phyloP scores from a whole-genome alignment of 2,888 invertebrate species.

The Sphaeridia pumilis region DNA sequence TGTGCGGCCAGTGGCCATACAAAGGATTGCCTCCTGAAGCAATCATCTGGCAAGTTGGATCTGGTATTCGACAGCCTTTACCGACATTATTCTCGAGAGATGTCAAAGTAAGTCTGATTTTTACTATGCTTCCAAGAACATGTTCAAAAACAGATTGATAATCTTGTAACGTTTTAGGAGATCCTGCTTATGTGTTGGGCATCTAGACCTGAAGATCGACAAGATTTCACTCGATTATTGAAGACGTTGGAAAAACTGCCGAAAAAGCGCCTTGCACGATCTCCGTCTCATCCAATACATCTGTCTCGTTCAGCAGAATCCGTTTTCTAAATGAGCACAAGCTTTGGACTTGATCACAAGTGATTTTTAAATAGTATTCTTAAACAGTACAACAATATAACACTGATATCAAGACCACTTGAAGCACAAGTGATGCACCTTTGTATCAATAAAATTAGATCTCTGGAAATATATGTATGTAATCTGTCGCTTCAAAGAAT shows the following conservation, averaged over 20 bases:
- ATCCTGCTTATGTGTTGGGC: constrained; percentile 96
- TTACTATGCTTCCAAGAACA: too few relatives aligned
- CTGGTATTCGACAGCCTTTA: constrained; percentile 89
- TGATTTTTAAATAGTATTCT: too few relatives aligned
- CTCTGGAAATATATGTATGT: neutral
- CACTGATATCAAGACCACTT: too few relatives aligned
- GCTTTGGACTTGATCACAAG: too few relatives aligned
- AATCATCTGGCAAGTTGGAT: constrained; percentile 95
- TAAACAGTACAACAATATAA: too few relatives aligned
- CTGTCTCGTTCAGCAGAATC: constrained; percentile 71
- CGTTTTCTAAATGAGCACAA: constrained; percentile 3
- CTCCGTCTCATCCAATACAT: constrained; percentile 96
- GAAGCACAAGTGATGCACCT: neutral
- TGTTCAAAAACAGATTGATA: too few relatives aligned
- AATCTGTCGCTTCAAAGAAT: too few relatives aligned
- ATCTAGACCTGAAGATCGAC: constrained; percentile 69
- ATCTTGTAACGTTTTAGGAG: constrained; percentile 68
- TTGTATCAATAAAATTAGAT: constrained; percentile 1
- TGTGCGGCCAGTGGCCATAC: constrained; percentile 94
- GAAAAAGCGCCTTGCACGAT: constrained; percentile 86
- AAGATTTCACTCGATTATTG: constrained; percentile 77
- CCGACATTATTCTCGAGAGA: constrained; percentile 88
- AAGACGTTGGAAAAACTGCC: constrained; percentile 77
- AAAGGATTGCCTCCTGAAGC: constrained; percentile 86
- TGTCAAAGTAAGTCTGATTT: constrained; percentile 85